These are phyloP conservation scores for Teleiodes luculella DNA, from an alignment of 2,888 invertebrate genomes.

Conservation along the genomic window DNA sequence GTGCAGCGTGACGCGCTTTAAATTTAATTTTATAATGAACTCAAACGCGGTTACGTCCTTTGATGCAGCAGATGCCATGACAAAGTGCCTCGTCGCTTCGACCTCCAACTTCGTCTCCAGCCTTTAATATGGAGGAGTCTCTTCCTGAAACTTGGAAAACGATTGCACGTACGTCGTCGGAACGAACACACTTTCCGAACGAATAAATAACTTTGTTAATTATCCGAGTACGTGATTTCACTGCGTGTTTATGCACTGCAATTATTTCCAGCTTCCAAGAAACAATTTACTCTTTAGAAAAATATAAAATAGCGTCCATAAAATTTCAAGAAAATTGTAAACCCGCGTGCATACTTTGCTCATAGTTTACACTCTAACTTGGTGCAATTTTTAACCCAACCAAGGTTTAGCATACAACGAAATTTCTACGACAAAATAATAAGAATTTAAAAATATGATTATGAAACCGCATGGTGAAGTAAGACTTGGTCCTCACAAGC, in stretches of 20 bases:
- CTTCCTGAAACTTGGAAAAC: slow-evolving; percentile 49
- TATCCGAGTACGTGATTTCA: slow-evolving; percentile 38
- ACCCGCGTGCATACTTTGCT: slow-evolving; percentile 48
- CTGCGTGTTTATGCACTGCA: slow-evolving; percentile 23
- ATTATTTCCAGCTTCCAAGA: slow-evolving; percentile 25
- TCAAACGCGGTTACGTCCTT: slow-evolving; percentile 39
- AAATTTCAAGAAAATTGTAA: slow-evolving; percentile 33
- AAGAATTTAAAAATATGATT: slow-evolving; percentile 21
- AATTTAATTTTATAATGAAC: slow-evolving; percentile 41
- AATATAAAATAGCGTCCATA: slow-evolving; percentile 20
- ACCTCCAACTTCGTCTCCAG: slow-evolving; percentile 48
- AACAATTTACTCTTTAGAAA: slow-evolving; percentile 15
- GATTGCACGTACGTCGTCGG: slow-evolving; percentile 45
- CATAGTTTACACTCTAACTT: slow-evolving; percentile 45
- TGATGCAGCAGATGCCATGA: slow-evolving; percentile 50
- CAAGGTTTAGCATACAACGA: slow-evolving; percentile 31
- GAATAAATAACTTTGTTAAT: slow-evolving; percentile 54
- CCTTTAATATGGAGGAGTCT: slow-evolving; percentile 58
- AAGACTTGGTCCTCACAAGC: slow-evolving; percentile 27
- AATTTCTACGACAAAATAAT: slow-evolving; percentile 24
- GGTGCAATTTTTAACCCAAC: slow-evolving; percentile 36
- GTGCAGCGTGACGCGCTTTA: slow-evolving; percentile 27
- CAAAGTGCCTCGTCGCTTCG: slow-evolving; percentile 46
- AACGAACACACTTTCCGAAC: slow-evolving; percentile 46
- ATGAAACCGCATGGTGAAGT: slow-evolving; percentile 4